Evolutionary conservation across 2,888 invertebrate genomes (phyloP).

Genomic region (Eupithecia subfuscata): DNA sequence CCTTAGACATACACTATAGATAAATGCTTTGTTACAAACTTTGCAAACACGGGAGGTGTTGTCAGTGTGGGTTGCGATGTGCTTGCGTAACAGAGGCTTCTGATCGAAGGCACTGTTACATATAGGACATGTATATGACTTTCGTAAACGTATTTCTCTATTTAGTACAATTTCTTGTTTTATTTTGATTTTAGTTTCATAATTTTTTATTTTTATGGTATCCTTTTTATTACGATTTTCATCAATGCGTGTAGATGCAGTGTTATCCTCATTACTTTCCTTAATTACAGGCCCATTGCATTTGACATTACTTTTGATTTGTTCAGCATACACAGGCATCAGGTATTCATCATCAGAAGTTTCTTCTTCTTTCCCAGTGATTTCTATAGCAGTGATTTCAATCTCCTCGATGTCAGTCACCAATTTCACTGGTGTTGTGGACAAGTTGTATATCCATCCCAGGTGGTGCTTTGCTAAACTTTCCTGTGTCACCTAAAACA

Average conservation of each 20-base stretch:
- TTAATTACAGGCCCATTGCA: neutral
- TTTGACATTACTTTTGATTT: neutral
- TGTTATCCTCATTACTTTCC: neutral
- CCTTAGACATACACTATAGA: constrained; percentile 11
- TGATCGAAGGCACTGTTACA: constrained; percentile 22
- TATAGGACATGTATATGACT: constrained; percentile 11
- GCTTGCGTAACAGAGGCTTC: constrained; percentile 18
- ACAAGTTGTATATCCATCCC: constrained; percentile 28
- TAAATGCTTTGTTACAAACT: constrained; percentile 20
- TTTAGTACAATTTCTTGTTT: neutral
- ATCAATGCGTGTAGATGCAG: neutral
- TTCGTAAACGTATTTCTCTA: neutral
- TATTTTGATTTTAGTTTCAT: neutral
- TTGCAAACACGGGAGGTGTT: constrained; percentile 27
- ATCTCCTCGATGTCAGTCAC: neutral
- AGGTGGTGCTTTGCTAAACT: constrained; percentile 17
- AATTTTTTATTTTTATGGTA: neutral
- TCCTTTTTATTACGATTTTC: neutral
- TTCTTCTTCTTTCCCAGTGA: neutral
- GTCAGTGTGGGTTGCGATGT: constrained; percentile 27
- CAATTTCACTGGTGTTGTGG: constrained; percentile 4
- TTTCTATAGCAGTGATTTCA: constrained; percentile 16
- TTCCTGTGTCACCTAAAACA: constrained; percentile 22
- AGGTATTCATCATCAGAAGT: constrained; percentile 1
- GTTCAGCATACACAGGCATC: neutral